These are phyloP conservation scores for Zaprionus ornatus DNA, from an alignment of 1,140 invertebrate species.

Conservation along the genomic window DNA sequence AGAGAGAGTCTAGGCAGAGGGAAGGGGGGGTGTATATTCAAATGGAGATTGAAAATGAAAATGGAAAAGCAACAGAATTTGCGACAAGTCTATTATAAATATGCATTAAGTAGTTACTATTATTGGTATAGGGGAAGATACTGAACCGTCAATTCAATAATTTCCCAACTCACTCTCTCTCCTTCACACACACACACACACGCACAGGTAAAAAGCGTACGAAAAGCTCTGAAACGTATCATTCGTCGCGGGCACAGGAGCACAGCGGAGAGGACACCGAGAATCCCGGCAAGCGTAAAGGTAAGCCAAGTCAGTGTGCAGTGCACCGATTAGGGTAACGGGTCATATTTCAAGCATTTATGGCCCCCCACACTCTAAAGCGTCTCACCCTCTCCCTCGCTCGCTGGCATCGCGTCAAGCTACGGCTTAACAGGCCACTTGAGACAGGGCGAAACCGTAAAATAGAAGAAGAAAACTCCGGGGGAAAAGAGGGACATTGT, in stretches of 20 bases:
- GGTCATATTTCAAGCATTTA: constrained; percentile 77
- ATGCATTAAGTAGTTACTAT: constrained; percentile 53
- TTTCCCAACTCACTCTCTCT: constrained; percentile 26
- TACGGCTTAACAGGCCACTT: constrained; percentile 72
- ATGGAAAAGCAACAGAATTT: constrained; percentile 61
- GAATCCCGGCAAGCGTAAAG: constrained; percentile 83
- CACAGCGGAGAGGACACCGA: constrained; percentile 76
- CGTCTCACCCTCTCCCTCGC: not conserved
- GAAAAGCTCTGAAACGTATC: constrained; percentile 81
- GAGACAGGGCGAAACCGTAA: constrained; percentile 62
- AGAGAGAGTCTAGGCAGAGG: no score
- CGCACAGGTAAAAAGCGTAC: constrained; percentile 77
- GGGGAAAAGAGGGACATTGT: constrained; percentile 14
- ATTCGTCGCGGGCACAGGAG: constrained; percentile 74
- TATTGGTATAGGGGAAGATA: constrained; percentile 49
- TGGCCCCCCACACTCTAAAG: constrained; percentile 1
- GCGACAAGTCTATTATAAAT: constrained; percentile 63
- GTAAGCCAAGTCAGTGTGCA: constrained; percentile 69
- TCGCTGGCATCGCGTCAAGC: not conserved
- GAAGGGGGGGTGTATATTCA: constrained; percentile 13
- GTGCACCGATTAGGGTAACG: constrained; percentile 73
- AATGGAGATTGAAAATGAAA: constrained; percentile 35
- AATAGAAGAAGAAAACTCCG: constrained; percentile 10
- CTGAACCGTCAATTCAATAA: constrained; percentile 56
- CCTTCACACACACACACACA: constrained; percentile 3